These are phyloP conservation scores for Stenodema calcarata DNA, from an alignment of 2,888 invertebrate species.

Conservation along the genomic window DNA sequence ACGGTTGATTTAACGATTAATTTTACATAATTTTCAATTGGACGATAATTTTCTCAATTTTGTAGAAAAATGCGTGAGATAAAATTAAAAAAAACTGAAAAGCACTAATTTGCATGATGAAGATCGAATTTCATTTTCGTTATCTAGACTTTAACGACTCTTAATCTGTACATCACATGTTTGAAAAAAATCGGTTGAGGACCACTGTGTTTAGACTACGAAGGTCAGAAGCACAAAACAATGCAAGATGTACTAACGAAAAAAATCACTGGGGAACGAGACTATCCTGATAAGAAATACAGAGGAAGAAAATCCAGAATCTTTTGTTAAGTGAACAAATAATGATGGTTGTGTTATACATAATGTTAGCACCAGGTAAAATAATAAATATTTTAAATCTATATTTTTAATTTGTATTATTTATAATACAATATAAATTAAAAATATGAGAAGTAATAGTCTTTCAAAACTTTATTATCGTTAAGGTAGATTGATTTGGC, in stretches of 20 bases:
- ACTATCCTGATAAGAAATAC: background rate
- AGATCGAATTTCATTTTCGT: background rate
- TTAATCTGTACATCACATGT: background rate
- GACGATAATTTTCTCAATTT: too few species aligned
- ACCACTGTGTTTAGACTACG: constrained; percentile 46
- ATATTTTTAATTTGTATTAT: constrained; percentile 49
- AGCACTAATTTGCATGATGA: background rate
- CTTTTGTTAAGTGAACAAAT: constrained; percentile 3
- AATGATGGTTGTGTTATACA: constrained; percentile 35
- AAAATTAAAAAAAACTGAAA: background rate
- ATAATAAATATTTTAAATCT: constrained; percentile 27
- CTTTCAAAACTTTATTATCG: constrained; percentile 51
- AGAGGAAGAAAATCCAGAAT: background rate
- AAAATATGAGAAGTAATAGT: constrained; percentile 52
- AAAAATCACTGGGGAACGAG: background rate
- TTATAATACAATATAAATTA: constrained; percentile 46
- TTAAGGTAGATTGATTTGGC: constrained; percentile 54
- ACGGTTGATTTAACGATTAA: background rate
- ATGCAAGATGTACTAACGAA: background rate
- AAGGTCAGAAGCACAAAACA: constrained; percentile 21
- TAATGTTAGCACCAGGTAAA: constrained; percentile 21
- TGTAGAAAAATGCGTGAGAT: background rate
- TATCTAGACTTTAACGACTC: background rate
- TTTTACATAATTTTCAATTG: too few species aligned
- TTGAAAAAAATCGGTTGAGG: constrained; percentile 37